Base-by-base conservation (phyloP, 2,888 invertebrate species). In the Drosophila eohydei region DNA sequence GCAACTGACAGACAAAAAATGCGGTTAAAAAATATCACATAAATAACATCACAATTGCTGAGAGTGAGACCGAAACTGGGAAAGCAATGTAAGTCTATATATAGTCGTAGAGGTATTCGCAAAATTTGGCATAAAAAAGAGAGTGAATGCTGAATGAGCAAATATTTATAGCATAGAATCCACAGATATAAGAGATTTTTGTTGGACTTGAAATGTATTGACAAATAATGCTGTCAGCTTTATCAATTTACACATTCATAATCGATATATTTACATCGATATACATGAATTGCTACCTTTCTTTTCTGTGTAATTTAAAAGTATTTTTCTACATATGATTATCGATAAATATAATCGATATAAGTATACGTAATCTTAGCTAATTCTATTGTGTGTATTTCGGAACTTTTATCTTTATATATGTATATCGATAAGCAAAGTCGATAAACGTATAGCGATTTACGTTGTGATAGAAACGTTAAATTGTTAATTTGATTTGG, bases 31-130 rank as follows among this genome's bases (percentile, higher is more conserved):
- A 54, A 50, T 56, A 26, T 61, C 67, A 8, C 56, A 87, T 71
- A 81, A 68, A 83, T 77, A 63, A 76, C 50, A 38, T 48, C 26
- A 26, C 43, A 61, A 52, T 44, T 38, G 30, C 32, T 44, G 52
- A n/a, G 40, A 46, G 26, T 30, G 55, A 54, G 48, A 51, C 14
- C 9, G 9, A 44, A 56, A 51, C 26, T 43, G 56, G 30, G 48
- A 43, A 55, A 21, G 34, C 34, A 34, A 26, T 56, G 36, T 30
- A 26, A 16, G 28, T 21, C 36, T 32, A 26, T 26, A 56, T 36
- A 9, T 32, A 9, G 21, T 5, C 1, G 16, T 12, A 21, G 12
- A 8, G 9, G n/a, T 11, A 51, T 51, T 8, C n/a, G 4, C 3
- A 2, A 21, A 41, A 30, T 32, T 9, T 38, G 8, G 21, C 32